A percentile compares a stretch with the other conserved stretches of the same genome.
Conservation (phyloP, 2,113 vertebrate species). For the Siniperca knerii region DNA sequence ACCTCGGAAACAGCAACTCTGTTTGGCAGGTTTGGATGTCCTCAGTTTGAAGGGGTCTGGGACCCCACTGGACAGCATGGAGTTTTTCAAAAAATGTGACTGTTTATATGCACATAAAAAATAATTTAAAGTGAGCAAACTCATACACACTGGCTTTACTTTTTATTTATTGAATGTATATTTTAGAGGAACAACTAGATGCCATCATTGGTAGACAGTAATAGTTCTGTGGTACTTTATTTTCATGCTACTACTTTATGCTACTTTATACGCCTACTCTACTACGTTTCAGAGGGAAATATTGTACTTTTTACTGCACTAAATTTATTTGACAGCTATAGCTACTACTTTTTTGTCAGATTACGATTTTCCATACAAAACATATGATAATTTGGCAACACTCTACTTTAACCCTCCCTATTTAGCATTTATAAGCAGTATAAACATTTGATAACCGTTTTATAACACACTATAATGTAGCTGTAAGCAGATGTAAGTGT, state of each 20-base stretch:
- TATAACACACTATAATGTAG: no score
- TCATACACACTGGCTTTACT: background rate
- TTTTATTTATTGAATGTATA: background rate
- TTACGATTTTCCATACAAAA: background rate
- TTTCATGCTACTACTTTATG: background rate
- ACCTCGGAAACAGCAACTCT: background rate
- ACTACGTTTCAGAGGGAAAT: no score
- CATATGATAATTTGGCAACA: background rate
- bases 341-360: background rate
- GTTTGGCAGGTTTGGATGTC: background rate
- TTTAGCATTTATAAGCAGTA: background rate
- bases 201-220: background rate
- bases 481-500: no score
- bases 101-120: background rate
- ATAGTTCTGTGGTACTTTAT: background rate
- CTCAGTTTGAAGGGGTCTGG: background rate
- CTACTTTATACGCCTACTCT: background rate
- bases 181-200: background rate
- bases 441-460: no score
- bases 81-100: background rate
- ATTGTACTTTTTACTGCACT: background rate
- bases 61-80: no score
- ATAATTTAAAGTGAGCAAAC: background rate
- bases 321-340: background rate
- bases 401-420: background rate